Evolutionary conservation across 2,113 vertebrate genomes (phyloP).

Genomic region (Aegotheles bennettii): DNA sequence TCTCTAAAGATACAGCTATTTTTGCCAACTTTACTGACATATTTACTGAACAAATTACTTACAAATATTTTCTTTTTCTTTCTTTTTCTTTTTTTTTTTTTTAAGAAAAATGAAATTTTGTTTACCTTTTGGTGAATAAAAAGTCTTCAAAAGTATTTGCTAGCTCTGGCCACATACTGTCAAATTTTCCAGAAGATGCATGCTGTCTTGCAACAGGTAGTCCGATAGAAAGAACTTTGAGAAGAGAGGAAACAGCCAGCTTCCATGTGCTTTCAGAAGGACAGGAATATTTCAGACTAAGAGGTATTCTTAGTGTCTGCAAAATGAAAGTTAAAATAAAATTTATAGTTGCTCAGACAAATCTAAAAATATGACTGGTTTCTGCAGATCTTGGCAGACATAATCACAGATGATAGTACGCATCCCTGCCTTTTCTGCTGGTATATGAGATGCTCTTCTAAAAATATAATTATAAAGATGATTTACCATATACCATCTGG

Average conservation of each 20-base stretch:
- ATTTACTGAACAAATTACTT: background rate
- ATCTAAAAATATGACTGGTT: background rate
- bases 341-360: background rate
- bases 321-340: slow-evolving; percentile 20
- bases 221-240: slow-evolving; percentile 92
- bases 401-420: background rate
- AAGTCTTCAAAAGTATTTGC: slow-evolving; percentile 96
- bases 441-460: background rate
- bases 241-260: slow-evolving; percentile 91
- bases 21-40: background rate
- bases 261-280: slow-evolving; percentile 99
- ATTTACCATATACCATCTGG: background rate
- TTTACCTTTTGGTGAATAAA: slow-evolving; percentile 97
- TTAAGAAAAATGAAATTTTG: background rate
- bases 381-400: background rate
- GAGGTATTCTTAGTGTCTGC: slow-evolving; percentile 87
- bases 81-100: background rate
- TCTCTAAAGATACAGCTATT: background rate
- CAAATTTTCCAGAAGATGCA: slow-evolving; percentile 93
- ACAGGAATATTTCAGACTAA: slow-evolving; percentile 94
- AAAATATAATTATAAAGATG: background rate
- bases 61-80: background rate
- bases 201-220: slow-evolving; percentile 96
- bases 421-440: background rate
- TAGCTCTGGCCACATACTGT: slow-evolving; percentile 97